Percentiles rank a stretch among this genome's conserved stretches.
Conservation (phyloP, 2,797 vertebrate genomes). For the Moxostoma hubbsi region DNA sequence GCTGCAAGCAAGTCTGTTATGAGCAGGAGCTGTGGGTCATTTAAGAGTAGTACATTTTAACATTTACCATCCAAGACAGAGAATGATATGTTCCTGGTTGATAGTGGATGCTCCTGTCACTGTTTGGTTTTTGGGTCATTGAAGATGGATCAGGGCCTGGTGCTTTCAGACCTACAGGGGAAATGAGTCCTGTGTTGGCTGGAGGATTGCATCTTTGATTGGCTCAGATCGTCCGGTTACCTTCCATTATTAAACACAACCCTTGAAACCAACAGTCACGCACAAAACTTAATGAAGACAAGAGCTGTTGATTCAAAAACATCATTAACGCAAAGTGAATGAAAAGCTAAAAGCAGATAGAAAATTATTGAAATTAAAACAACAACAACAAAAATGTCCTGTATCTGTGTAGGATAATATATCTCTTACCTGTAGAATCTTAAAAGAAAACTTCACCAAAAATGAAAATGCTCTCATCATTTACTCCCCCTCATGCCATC, state of each 20-base stretch:
- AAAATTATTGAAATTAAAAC: too few species aligned
- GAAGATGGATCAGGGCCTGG: slow-evolving; percentile 8
- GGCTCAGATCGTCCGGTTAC: slow-evolving; percentile 17
- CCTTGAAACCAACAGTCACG: neutral
- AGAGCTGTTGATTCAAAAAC: too few species aligned
- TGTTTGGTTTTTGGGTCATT: slow-evolving; percentile 33
- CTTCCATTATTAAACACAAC: neutral
- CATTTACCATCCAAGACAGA: neutral
- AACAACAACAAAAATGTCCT: too few species aligned
- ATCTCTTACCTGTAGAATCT: too few species aligned
- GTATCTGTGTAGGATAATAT: too few species aligned
- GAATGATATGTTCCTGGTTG: neutral
- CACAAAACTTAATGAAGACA: too few species aligned
- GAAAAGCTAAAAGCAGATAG: too few species aligned
- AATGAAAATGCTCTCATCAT: too few species aligned
- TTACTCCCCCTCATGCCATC: too few species aligned
- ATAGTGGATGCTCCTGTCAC: neutral
- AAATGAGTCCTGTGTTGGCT: neutral
- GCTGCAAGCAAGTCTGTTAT: neutral
- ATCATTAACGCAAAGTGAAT: too few species aligned
- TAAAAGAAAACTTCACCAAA: too few species aligned
- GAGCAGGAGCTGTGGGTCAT: neutral
- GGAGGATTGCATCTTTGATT: slow-evolving; percentile 3
- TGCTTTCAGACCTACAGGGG: slow-evolving; percentile 9
- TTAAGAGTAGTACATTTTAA: neutral